These are phyloP conservation scores for Parnassius mnemosyne DNA, from an alignment of 2,888 invertebrate genomes.

Conservation along the genomic window DNA sequence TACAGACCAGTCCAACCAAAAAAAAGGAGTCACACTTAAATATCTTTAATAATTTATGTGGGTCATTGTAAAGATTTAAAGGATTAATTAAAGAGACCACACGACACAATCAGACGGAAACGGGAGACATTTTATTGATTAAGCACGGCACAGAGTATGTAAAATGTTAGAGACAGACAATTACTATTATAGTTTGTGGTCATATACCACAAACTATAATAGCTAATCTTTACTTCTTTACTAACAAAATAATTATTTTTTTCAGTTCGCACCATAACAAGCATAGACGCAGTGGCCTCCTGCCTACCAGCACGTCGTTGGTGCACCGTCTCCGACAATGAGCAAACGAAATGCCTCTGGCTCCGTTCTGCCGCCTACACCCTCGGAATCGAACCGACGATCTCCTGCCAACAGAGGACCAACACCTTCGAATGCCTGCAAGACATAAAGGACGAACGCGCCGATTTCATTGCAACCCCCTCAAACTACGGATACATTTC, in stretches of 20 bases:
- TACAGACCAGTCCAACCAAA: too few species aligned
- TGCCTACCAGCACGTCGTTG: constrained; percentile 74
- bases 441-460: constrained; percentile 67
- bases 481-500: constrained; percentile 82
- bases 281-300: constrained; percentile 42
- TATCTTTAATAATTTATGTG: too few species aligned
- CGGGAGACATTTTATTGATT: too few species aligned
- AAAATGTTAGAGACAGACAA: too few species aligned
- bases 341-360: constrained; percentile 83
- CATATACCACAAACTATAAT: too few species aligned
- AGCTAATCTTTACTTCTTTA: too few species aligned
- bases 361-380: constrained; percentile 75
- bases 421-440: constrained; percentile 77
- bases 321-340: constrained; percentile 80
- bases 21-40: too few species aligned
- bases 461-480: constrained; percentile 82
- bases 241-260: constrained; percentile 4
- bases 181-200: too few species aligned
- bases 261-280: constrained; percentile 55
- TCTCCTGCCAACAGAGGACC: constrained; percentile 72
- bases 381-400: constrained; percentile 80
- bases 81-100: too few species aligned
- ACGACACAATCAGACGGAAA: too few species aligned
- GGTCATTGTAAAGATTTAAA: too few species aligned
- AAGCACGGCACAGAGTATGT: too few species aligned